Base-by-base conservation (phyloP, 2,797 vertebrate species). In the Sebastiscus albofasciatus region DNA sequence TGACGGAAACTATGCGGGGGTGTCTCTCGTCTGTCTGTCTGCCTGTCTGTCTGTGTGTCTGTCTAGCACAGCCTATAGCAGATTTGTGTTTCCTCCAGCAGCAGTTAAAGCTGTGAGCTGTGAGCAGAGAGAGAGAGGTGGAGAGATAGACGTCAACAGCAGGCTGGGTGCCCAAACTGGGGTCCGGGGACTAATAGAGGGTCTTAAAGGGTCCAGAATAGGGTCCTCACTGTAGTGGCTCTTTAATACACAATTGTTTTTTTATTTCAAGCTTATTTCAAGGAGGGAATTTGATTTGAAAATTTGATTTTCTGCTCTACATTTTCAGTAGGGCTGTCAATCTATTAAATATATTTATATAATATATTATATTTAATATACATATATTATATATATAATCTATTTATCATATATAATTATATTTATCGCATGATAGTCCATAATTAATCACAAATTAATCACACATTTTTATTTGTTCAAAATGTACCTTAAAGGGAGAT, bases 1-100 rank as follows among this genome's bases (percentile, higher is more conserved):
- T 90, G 92, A 91, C 93, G 95, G 96, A 96, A 94, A 96, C 94
- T 92, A 93, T 93, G 95, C 93, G 93, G 94, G 94, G 95, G 94
- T 93, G 96, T 95, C 94, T 94, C 86, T 92, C 77, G 58, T 59
- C 60, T 42, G 81, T 42, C 52, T 26, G 26, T 26, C 11, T 49
- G 62, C 13, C 22, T 12, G 65, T n/a, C 22, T 68, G 55, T n/a
- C 18, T 52, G 49, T 52, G 0, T 65, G 34, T 39, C n/a, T 81
- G 80, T 73, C 74, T 87, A 18, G 22, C 70, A 46, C 77, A n/a
- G 87, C 79, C 83, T 76, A 42, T 14, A 79, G 65, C 70, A 80
- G 86, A 39, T 87, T 81, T 80, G 75, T 80, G 75, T 87, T 87
- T 89, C 84, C 84, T 83, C 75, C 82, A 77, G 75, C 87, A 62